A percentile compares a stretch with the other conserved stretches of the same genome.
Conservation (phyloP, 2,113 vertebrate species). For the Xenopus borealis region DNA sequence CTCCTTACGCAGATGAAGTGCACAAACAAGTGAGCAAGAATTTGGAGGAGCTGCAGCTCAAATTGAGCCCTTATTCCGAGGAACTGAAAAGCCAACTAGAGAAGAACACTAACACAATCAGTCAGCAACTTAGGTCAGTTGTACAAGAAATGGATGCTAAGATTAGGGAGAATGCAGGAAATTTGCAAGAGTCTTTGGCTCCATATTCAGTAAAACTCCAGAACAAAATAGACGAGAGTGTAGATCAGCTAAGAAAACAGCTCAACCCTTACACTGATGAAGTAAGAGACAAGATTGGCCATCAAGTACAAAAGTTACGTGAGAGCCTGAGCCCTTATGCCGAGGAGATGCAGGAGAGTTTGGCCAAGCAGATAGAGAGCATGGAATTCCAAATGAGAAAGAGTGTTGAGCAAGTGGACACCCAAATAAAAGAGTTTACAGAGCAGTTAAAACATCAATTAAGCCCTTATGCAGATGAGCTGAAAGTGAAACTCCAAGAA, state of each 20-base stretch:
- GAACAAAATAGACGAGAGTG: conserved; percentile 55
- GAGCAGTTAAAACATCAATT: conserved; percentile 54
- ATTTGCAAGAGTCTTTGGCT: conserved; percentile 66
- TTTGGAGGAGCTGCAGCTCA: conserved; percentile 59
- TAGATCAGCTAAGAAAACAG: conserved; percentile 59
- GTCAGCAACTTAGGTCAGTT: conserved; percentile 55
- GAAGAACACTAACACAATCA: conserved; percentile 52
- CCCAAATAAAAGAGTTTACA: conserved; percentile 58
- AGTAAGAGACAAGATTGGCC: conserved; percentile 60
- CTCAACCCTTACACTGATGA: conserved; percentile 60
- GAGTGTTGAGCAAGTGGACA: conserved; percentile 55
- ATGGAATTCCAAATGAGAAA: conserved; percentile 60
- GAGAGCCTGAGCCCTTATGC: conserved; percentile 48
- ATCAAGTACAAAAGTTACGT: conserved; percentile 47
- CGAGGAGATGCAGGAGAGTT: conserved; percentile 39
- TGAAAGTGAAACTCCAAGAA: conserved; percentile 39
- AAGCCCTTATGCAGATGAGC: conserved; percentile 46
- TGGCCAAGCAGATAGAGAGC: conserved; percentile 52
- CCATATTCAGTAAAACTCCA: conserved; percentile 71
- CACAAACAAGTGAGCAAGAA: conserved; percentile 64
- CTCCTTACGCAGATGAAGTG: conserved; percentile 61
- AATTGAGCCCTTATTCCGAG: conserved; percentile 60
- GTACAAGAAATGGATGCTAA: conserved; percentile 55
- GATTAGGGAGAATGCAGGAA: conserved; percentile 67
- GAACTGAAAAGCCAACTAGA: conserved; percentile 60